These are phyloP conservation scores for Pterostichus niger DNA, from an alignment of 2,888 invertebrate species.

Conservation along the genomic window DNA sequence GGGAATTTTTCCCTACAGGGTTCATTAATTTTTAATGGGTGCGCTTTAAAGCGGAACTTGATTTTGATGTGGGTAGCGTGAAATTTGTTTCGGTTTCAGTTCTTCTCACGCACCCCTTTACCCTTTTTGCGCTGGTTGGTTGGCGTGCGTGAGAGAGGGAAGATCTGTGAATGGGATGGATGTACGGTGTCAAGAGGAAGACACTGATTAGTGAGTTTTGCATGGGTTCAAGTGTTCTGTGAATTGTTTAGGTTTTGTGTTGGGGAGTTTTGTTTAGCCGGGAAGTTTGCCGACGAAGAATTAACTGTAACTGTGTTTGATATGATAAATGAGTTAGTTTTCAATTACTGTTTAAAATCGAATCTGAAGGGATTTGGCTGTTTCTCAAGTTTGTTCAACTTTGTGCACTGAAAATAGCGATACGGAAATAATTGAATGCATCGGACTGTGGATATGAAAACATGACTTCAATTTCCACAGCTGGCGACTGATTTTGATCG, in stretches of 20 bases:
- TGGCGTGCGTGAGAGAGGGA: background rate
- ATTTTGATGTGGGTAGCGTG: constrained; percentile 56
- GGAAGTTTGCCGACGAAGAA: background rate
- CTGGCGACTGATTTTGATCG: too few species aligned
- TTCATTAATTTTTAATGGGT: constrained; percentile 63
- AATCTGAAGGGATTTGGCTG: too few species aligned
- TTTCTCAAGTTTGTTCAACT: too few species aligned
- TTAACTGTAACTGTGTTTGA: background rate
- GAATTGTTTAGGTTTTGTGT: constrained; percentile 21
- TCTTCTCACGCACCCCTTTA: constrained; percentile 2
- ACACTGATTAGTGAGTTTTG: constrained; percentile 28
- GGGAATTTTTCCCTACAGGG: constrained; percentile 52
- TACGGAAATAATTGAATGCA: too few species aligned
- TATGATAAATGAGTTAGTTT: constrained; percentile 12
- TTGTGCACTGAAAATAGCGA: too few species aligned
- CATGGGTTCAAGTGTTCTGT: constrained; percentile 16
- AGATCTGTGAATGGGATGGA: constrained; percentile 17
- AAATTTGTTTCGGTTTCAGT: constrained; percentile 54
- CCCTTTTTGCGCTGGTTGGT: background rate
- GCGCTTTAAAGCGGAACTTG: constrained; percentile 54
- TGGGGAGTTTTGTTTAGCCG: constrained; percentile 17
- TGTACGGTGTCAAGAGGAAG: constrained; percentile 11
- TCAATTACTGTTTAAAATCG: too few species aligned
- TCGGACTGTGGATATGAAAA: too few species aligned
- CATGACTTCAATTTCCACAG: too few species aligned